Evolutionary conservation across 2,888 invertebrate genomes (phyloP), one percentile per base, ranked within the genome.

Genomic region (Cetonia aurata): DNA sequence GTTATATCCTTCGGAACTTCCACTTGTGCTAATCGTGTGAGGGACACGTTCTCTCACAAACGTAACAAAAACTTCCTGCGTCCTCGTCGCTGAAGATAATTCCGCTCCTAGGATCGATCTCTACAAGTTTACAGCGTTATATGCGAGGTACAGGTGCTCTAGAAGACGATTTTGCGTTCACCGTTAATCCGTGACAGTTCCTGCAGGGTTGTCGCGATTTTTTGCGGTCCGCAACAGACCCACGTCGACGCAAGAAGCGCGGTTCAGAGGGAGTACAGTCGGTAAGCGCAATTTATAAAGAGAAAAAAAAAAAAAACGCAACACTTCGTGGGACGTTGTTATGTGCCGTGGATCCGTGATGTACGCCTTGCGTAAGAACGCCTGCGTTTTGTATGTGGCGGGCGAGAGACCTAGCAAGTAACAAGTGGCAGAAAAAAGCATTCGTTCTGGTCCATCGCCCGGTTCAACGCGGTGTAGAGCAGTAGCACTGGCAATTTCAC

Each of bases 351-450:
- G 25, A 1, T 3, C 1, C 25, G 25, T 10, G 10, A 8, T 3
- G 37, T 37, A 8, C 37, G 37, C 37, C 37, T 73, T 69, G 71
- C 73, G 69, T 69, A 73, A 73, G 73, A 69, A 68, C 67, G 73
- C 66, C 52, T 67, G 50, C 13, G 44, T 55, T 52, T 71, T 67
- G 67, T 67, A n/a, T n/a, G n/a, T n/a, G n/a, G n/a, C n/a, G n/a
- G 46, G 48, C 67, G 67, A 42, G 42, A 69, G 65, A 60, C 15
- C 46, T 56, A 42, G 68, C 52, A 15, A 46, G 71, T 53, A 53
- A 71, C 60, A 69, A 60, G 62, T 50, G 57, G 60, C 60, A 70
- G 80, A 82, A 79, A 79, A 83, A 78, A 67, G 66, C 62, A 70
- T 73, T 69, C 71, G 74, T 72, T 71, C 59, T 70, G 75, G 75